Evolutionary conservation across 2,113 vertebrate genomes (phyloP).

Genomic region (Myiopsitta monachus): DNA sequence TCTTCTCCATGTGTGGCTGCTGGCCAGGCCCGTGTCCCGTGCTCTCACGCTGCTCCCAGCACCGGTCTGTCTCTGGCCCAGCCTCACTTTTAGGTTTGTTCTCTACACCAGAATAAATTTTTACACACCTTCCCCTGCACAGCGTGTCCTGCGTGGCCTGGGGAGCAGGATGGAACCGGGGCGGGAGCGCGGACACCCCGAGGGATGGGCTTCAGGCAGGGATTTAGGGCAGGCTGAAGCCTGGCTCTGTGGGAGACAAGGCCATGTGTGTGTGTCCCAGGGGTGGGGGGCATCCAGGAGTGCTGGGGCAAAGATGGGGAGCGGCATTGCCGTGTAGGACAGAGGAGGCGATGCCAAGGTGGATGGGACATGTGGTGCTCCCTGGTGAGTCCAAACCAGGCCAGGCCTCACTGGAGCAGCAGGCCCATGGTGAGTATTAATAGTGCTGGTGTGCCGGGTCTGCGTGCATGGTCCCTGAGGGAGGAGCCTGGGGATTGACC

Average conservation of each 20-base stretch:
- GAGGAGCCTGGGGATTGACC: background rate
- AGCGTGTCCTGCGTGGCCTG: rapidly evolving
- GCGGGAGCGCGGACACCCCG: rapidly evolving
- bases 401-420: background rate
- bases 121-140: background rate
- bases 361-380: rapidly evolving
- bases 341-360: rapidly evolving
- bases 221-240: background rate
- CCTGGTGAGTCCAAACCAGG: background rate
- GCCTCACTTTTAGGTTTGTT: conserved; percentile 6
- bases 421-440: rapidly evolving
- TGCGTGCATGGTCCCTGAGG: background rate
- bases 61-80: background rate
- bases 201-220: background rate
- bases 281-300: background rate
- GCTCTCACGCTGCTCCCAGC: background rate
- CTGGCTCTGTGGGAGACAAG: background rate
- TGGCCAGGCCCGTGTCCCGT: rapidly evolving
- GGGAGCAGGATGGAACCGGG: background rate
- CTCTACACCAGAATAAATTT: conserved; percentile 56
- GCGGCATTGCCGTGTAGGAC: rapidly evolving
- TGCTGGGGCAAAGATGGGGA: rapidly evolving
- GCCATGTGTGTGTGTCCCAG: background rate
- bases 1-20: rapidly evolving
- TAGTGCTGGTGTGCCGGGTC: rapidly evolving